Base-by-base conservation (phyloP, 2,113 vertebrate species). In the Microtus pennsylvanicus region DNA sequence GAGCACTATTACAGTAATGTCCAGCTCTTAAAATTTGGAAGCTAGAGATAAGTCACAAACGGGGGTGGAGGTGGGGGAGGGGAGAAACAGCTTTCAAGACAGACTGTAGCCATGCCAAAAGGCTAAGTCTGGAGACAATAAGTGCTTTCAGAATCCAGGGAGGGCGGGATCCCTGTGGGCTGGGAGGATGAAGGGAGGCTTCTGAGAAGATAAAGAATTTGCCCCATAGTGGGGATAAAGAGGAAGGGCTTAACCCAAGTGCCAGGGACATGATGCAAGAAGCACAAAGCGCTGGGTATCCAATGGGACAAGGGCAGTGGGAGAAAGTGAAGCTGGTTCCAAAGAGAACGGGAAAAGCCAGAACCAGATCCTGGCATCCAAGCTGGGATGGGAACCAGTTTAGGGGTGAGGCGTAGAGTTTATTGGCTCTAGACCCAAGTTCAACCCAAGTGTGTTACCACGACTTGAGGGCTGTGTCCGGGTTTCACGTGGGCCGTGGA, bases 91-190 rank as follows among this genome's bases (percentile, higher is more conserved):
- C 47, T 13, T 4, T 12, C 42, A n/a, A 52, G 21, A 45, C 47
- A 65, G 45, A 67, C 90, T 74, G 7, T 50, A 55, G 13, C 33
- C 42, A 35, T 21, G 89, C 78, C 91, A 90, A 76, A 55, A 0
- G 33, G 86, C 30, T 33, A 63, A 78, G 28, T 2, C 21, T 2
- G 74, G 50, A 87, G 76, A 96, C 92, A 94, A 63, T 78, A 14
- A n/a, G 80, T 21, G 38, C 87, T 97, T 94, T 96, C 87, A 96
- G 96, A 82, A 88, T 10, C 17, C 61, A 87, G 89, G 38, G 35
- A 76, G 50, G 91, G 85, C 24, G 2, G 87, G 58, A 58, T 65
- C 16, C 0, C 63, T 87, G 88, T 65, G 13, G 7, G 52, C 52
- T 19, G 75, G 52, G 61, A 52, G 17, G 12, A 87, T 35, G 42